A percentile compares a stretch with the other conserved stretches of the same genome.
These are phyloP conservation scores for Noctua comes DNA, from an alignment of 2,888 invertebrate genomes.

Conservation along the genomic window DNA sequence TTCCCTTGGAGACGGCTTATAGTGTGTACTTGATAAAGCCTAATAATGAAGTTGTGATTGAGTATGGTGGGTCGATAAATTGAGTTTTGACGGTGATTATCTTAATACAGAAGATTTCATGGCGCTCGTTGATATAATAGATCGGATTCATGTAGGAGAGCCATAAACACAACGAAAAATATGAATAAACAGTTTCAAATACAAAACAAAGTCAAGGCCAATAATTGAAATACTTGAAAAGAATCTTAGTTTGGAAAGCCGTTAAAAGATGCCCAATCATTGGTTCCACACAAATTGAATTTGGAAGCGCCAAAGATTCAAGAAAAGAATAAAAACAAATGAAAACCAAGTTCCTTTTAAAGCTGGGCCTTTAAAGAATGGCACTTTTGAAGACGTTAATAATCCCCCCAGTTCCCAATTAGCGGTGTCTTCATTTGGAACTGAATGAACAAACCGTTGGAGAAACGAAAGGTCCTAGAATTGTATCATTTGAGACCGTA, in stretches of 20 bases:
- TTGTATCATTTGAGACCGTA: constrained; percentile 52
- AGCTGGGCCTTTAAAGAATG: constrained; percentile 42
- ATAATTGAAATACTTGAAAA: constrained; percentile 16
- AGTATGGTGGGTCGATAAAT: constrained; percentile 9
- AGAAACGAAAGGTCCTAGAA: constrained; percentile 46
- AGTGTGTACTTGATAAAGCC: constrained; percentile 46
- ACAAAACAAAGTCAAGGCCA: not conserved
- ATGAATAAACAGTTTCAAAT: not conserved
- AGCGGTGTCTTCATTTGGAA: constrained; percentile 55
- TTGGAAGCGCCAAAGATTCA: constrained; percentile 34
- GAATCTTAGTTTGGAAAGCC: constrained; percentile 11
- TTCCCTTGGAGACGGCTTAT: constrained; percentile 36
- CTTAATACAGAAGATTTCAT: not conserved
- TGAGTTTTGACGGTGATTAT: constrained; percentile 1
- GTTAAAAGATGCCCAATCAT: constrained; percentile 45
- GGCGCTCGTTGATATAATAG: not conserved
- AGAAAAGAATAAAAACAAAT: constrained; percentile 57
- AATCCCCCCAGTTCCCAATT: constrained; percentile 60
- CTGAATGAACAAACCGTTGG: constrained; percentile 53
- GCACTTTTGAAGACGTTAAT: constrained; percentile 45
- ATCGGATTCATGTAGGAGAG: not conserved
- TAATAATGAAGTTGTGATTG: constrained; percentile 51
- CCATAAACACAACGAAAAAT: not conserved
- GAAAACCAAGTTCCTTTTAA: constrained; percentile 50
- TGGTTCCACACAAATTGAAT: constrained; percentile 55